Percentiles rank a stretch among this genome's conserved stretches.
phyloP scores from a whole-genome alignment of 2,113 vertebrate genomes.

The Indicator indicator region DNA sequence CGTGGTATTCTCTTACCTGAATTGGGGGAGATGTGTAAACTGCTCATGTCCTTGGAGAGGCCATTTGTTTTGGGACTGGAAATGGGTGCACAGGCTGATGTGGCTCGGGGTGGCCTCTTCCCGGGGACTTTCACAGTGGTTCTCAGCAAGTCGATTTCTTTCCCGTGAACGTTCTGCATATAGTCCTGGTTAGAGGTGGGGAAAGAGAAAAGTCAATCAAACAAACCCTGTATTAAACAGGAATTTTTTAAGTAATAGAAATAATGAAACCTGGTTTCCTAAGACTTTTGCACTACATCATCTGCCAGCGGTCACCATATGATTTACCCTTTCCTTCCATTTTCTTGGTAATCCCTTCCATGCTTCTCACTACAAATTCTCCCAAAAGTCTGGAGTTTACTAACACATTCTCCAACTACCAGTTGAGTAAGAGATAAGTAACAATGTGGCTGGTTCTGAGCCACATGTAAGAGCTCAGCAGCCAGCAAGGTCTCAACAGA shows the following conservation, averaged over 20 bases:
- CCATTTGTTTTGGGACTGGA: conserved; percentile 94
- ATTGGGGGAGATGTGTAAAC: conserved; percentile 88
- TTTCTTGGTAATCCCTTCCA: background rate
- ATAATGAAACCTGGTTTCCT: background rate
- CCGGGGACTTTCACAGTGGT: conserved; percentile 98
- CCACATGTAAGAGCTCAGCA: background rate
- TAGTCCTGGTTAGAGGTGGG: conserved; percentile 83
- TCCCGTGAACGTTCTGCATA: conserved; percentile 98
- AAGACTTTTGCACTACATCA: background rate
- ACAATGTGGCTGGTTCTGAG: background rate
- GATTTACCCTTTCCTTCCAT: background rate
- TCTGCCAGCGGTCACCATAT: rapidly evolving
- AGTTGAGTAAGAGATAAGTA: background rate
- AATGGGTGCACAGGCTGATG: conserved; percentile 88
- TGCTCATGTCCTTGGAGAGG: conserved; percentile 93
- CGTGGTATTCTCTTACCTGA: conserved; percentile 75
- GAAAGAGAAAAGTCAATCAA: background rate
- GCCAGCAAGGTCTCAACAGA: background rate
- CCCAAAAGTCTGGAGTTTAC: background rate
- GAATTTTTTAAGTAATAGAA: background rate
- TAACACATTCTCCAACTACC: background rate
- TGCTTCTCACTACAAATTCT: background rate
- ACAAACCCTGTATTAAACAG: background rate
- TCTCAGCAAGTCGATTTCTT: conserved; percentile 93
- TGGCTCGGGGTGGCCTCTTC: conserved; percentile 93